Percentiles rank a stretch among this genome's conserved stretches.
Evolutionary conservation across 2,113 vertebrate genomes (phyloP).

Genomic region (Anolis carolinensis): DNA sequence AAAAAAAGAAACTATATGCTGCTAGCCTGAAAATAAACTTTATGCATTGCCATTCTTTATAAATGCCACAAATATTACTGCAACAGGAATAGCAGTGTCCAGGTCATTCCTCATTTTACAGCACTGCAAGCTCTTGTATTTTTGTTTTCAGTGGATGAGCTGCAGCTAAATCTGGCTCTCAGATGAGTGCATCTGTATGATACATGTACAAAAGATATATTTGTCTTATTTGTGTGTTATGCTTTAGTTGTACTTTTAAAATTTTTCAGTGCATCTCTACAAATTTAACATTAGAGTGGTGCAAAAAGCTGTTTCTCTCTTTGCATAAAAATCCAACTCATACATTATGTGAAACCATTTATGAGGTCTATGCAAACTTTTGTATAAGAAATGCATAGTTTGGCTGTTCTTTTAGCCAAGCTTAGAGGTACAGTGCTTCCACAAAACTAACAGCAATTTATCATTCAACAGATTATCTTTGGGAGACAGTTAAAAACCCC

Average conservation of each 20-base stretch:
- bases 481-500: background rate
- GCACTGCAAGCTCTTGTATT: background rate
- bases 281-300: background rate
- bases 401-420: background rate
- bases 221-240: background rate
- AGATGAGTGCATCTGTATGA: background rate
- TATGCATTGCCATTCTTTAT: constrained; percentile 8
- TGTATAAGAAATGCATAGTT: background rate
- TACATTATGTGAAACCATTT: background rate
- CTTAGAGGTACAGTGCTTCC: background rate
- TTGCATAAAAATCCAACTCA: no score
- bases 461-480: background rate
- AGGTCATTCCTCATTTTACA: background rate
- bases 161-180: background rate
- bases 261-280: background rate
- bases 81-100: rapidly evolving
- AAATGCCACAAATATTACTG: background rate
- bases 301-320: background rate
- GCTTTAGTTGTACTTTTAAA: background rate
- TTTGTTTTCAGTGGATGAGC: background rate
- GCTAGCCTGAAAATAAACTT: background rate
- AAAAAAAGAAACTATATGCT: background rate
- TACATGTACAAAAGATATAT: background rate
- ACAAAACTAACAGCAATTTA: background rate
- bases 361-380: background rate